These are phyloP conservation scores for Eptatretus burgeri DNA, from an alignment of 2,113 vertebrate genomes.

Conservation along the genomic window DNA sequence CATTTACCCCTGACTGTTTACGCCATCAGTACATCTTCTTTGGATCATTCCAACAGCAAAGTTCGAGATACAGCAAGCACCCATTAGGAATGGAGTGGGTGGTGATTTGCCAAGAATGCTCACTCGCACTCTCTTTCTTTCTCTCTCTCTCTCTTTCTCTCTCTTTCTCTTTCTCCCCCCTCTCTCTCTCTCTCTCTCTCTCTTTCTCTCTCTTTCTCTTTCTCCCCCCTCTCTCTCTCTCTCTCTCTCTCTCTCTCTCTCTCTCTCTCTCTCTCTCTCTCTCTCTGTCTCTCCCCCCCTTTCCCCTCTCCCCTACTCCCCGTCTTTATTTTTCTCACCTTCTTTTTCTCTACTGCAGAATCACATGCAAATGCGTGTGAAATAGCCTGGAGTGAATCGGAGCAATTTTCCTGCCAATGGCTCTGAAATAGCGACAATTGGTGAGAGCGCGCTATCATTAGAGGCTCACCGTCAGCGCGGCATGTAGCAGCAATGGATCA, in stretches of 20 bases:
- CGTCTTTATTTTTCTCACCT: neutral
- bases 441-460: too few species aligned
- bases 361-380: neutral
- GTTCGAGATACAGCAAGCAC: too few species aligned
- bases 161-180: neutral
- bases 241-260: neutral
- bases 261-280: neutral
- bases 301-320: neutral
- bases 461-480: too few species aligned
- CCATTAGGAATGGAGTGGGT: too few species aligned
- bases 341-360: neutral
- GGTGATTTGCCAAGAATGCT: neutral
- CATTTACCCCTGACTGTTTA: too few species aligned
- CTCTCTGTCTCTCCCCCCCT: neutral
- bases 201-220: neutral
- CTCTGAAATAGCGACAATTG: too few species aligned
- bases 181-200: neutral
- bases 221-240: neutral
- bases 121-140: neutral
- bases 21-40: too few species aligned
- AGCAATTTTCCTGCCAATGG: too few species aligned
- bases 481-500: too few species aligned
- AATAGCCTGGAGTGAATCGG: too few species aligned
- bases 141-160: neutral
- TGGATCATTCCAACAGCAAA: too few species aligned